Conservation (phyloP, 2,113 vertebrate species). For the Pithys albifrons region DNA sequence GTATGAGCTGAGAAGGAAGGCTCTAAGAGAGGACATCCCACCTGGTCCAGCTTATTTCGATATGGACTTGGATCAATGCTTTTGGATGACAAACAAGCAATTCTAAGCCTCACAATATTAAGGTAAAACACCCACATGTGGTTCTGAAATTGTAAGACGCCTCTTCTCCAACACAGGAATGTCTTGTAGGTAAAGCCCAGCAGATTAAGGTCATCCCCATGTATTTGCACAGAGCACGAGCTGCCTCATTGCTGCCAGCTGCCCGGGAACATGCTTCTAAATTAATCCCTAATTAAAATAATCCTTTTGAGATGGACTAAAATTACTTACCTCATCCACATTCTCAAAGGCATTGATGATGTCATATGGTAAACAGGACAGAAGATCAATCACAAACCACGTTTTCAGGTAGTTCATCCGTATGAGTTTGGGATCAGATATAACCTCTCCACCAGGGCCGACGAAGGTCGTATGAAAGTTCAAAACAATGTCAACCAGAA, state of each 20-base stretch:
- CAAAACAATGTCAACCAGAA: conserved; percentile 95
- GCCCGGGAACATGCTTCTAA: neutral
- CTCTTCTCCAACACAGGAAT: neutral
- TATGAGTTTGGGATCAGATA: conserved; percentile 96
- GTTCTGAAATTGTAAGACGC: neutral
- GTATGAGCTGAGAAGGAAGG: neutral
- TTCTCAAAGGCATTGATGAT: conserved; percentile 99
- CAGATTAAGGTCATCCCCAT: neutral
- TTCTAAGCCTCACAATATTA: neutral
- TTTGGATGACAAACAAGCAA: neutral
- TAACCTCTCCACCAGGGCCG: conserved; percentile 95
- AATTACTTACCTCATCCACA: conserved; percentile 89
- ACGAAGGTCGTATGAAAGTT: conserved; percentile 99
- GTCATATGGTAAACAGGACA: conserved; percentile 98
- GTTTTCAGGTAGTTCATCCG: conserved; percentile 99
- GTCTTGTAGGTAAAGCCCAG: neutral
- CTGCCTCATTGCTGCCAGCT: neutral
- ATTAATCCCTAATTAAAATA: neutral
- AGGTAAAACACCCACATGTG: fast-evolving
- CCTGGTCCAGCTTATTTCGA: neutral
- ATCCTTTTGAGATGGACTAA: neutral
- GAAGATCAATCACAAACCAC: conserved; percentile 97
- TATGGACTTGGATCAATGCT: fast-evolving
- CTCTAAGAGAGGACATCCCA: neutral
- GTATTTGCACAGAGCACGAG: neutral